Evolutionary conservation across 2,888 invertebrate species (phyloP).

Genomic region (Drepanosiphum platanoidis): DNA sequence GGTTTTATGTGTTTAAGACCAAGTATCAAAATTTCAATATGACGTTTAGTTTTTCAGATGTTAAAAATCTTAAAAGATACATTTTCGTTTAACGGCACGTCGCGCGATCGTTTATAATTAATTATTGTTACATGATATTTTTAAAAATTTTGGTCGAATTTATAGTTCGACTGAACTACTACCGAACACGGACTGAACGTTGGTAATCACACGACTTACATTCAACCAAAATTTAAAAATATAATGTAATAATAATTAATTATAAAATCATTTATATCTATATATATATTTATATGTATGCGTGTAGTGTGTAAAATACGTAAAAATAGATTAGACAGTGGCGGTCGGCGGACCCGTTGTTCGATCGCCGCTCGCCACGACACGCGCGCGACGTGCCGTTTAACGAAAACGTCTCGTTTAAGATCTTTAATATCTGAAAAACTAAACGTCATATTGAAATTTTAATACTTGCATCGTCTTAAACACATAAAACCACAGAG

Average conservation of each 20-base stretch:
- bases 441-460: no score
- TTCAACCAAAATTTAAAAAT: conserved; percentile 10
- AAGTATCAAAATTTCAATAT: no score
- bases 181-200: conserved; percentile 15
- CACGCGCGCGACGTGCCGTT: not conserved
- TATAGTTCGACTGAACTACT: not conserved
- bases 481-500: no score
- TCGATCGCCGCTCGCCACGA: not conserved
- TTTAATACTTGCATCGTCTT: no score
- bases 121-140: conserved; percentile 5
- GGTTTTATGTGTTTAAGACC: not conserved
- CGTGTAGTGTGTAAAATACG: not conserved
- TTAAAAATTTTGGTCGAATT: conserved; percentile 6
- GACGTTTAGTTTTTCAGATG: no score
- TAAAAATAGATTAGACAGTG: not conserved
- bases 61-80: no score
- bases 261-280: not conserved
- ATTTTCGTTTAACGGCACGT: no score
- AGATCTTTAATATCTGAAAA: no score
- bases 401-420: no score
- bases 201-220: not conserved
- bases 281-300: not conserved
- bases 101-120: not conserved
- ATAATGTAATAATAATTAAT: conserved; percentile 9
- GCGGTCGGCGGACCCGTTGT: not conserved